Evolutionary conservation across 2,888 invertebrate species (phyloP).

Genomic region (Eilema griseolum): DNA sequence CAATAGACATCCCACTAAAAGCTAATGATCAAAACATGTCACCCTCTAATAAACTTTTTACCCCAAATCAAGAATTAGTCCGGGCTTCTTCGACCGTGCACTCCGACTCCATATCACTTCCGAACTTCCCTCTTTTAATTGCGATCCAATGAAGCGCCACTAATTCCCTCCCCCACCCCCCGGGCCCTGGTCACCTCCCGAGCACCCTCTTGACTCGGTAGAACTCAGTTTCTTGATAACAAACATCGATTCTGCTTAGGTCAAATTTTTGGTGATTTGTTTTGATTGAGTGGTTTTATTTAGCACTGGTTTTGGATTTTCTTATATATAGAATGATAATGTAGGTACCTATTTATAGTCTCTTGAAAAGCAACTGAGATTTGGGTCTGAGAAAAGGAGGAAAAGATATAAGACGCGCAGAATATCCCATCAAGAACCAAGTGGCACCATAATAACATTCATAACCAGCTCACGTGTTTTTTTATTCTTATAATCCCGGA

Average conservation of each 20-base stretch:
- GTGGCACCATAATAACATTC: too few species aligned
- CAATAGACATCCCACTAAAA: not conserved
- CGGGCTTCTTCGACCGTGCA: slow-evolving; percentile 35
- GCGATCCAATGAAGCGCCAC: slow-evolving; percentile 81
- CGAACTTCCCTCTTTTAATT: slow-evolving; percentile 78
- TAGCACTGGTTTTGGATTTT: slow-evolving; percentile 1
- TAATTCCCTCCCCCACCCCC: slow-evolving; percentile 68
- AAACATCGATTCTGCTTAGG: slow-evolving; percentile 41
- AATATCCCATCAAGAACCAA: too few species aligned
- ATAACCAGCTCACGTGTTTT: too few species aligned
- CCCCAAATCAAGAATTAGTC: slow-evolving; percentile 45
- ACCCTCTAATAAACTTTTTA: slow-evolving; percentile 16
- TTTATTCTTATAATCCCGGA: too few species aligned
- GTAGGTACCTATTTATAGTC: too few species aligned
- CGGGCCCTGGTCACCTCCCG: slow-evolving; percentile 26
- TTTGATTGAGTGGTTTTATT: slow-evolving; percentile 23
- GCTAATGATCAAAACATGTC: slow-evolving; percentile 26
- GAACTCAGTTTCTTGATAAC: slow-evolving; percentile 41
- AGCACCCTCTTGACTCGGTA: slow-evolving; percentile 18
- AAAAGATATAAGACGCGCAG: too few species aligned
- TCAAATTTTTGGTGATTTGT: slow-evolving; percentile 31
- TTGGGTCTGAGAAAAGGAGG: too few species aligned
- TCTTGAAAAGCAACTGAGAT: too few species aligned
- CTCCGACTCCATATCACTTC: slow-evolving; percentile 64
- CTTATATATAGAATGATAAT: not conserved